Evolutionary conservation across 2,888 invertebrate genomes (phyloP).

Genomic region (Luffia ferchaultella): DNA sequence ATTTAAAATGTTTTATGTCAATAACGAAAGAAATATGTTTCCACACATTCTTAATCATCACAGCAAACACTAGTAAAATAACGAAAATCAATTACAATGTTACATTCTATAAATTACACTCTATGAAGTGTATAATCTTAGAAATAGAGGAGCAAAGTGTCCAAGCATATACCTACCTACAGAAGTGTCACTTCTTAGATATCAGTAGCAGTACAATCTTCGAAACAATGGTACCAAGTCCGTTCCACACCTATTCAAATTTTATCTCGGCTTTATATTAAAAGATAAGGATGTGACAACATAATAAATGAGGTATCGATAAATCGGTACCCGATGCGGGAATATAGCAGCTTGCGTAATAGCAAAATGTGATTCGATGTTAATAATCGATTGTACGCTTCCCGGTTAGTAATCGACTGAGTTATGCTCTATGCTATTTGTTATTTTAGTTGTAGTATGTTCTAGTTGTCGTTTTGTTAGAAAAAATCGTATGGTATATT

Average conservation of each 20-base stretch:
- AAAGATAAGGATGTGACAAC: conserved; percentile 9
- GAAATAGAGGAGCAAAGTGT: too few relatives aligned
- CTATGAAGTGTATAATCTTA: too few relatives aligned
- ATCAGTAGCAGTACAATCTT: neutral
- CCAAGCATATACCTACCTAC: too few relatives aligned
- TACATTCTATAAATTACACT: too few relatives aligned
- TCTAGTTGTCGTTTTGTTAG: neutral
- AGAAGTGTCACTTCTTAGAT: neutral
- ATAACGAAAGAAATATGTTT: too few relatives aligned
- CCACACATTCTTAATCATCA: too few relatives aligned
- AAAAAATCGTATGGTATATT: too few relatives aligned
- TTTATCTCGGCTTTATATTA: conserved; percentile 3
- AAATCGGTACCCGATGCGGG: conserved; percentile 10
- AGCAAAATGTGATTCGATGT: conserved; percentile 4
- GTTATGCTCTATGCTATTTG: neutral
- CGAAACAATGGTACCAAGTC: neutral
- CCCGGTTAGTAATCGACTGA: neutral
- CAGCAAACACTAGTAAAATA: too few relatives aligned
- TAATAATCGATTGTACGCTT: conserved; percentile 4
- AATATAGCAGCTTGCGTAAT: neutral
- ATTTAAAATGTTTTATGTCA: too few relatives aligned
- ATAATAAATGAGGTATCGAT: conserved; percentile 31
- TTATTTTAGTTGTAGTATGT: neutral
- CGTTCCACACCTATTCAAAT: conserved; percentile 5
- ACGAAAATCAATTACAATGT: too few relatives aligned